Evolutionary conservation across 2,113 vertebrate genomes (phyloP), one percentile per base, ranked within the genome.

Genomic region (Fregetta grallaria): DNA sequence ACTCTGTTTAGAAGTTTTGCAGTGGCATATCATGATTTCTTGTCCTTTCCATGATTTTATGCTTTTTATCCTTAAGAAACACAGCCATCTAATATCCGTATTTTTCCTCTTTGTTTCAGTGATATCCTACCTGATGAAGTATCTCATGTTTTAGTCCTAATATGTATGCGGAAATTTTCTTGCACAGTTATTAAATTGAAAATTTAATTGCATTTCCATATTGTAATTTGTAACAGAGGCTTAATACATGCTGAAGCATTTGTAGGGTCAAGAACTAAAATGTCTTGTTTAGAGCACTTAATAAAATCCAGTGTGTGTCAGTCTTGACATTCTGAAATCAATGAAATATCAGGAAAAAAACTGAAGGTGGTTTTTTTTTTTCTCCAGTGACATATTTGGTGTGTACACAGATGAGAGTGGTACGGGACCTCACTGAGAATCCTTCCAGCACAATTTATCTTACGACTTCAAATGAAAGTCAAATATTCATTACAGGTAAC

Each of bases 371-470:
- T 61, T 81, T 86, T 63, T 78, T 92, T 96, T 95, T 79, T n/a
- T 34, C 42, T 85, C 23, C 86, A 98, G 98, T 98, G 98, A 96
- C 97, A 4, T 98, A 99, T 95, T 94, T 99, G 85, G 98, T 99
- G 72, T 99, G 99, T 96, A 99, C 99, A 70, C 99, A 99, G 94
- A 99, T 99, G 99, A 98, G 98, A 87, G 98, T 99, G 88, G 98
- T 99, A 87, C 97, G 96, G 50, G 98, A 98, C 71, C 78, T 94
- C 17, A 45, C n/a, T 44, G 98, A 96, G 52, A 90, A 96, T 86
- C 88, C 95, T 40, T 86, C 96, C 91, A 96, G 53, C 42, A 82
- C 95, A 56, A 79, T 97, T 42, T 99, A 99, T 85, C 98, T 99
- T 90, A 99, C 99, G 0, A 99, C 98, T 94, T 99, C 99, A 95